Base-by-base conservation (phyloP, 2,888 invertebrate genomes). In the Drosophila macrospina region DNA sequence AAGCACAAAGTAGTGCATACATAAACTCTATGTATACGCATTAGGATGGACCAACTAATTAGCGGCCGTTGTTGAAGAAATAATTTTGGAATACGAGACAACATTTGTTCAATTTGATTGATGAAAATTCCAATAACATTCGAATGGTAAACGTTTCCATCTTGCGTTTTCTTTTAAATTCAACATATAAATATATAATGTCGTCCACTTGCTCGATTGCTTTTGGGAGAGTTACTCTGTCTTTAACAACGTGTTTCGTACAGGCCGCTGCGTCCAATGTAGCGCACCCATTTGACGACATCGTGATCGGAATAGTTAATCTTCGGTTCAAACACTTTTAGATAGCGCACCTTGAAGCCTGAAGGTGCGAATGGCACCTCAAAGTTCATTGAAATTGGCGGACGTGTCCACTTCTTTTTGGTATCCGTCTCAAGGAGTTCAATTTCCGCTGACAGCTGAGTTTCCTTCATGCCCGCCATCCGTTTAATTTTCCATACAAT, bases 331-430 rank as follows among this genome's bases (percentile, higher is more conserved):
- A 99, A 99, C 73, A 99, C 99, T 93, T 99, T 99, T 90, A 99
- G 93, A 92, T 99, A 99, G 39, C 99, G 96, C 65, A 99, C 99
- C 94, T 99, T 99, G 92, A 99, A 99, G 0, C 99, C 99, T 54
- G 99, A 99, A 5, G 99, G 99, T 8, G 99, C 99, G 92, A 99
- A 99, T 3, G 99, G 99, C 80, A 99, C 99, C 93, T 99, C 99
- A 92, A 99, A 99, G 93, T 98, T 99, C 99, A 99, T 99, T 1
- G 99, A 99, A 90, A 99, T 99, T 47, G 99, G 99, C 24, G 99
- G 99, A 45, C 99, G 94, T 15, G 99, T 99, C 99, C 99, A 99
- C 92, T 99, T 99, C 93, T 99, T 99, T 93, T 99, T 99, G 10
- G 98, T 98, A 90, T 98, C 99, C 0, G 99, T 99, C 93, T 98